A percentile compares a stretch with the other conserved stretches of the same genome.
Evolutionary conservation across 2,888 invertebrate species (phyloP).

Genomic region (Laspeyria flexula): DNA sequence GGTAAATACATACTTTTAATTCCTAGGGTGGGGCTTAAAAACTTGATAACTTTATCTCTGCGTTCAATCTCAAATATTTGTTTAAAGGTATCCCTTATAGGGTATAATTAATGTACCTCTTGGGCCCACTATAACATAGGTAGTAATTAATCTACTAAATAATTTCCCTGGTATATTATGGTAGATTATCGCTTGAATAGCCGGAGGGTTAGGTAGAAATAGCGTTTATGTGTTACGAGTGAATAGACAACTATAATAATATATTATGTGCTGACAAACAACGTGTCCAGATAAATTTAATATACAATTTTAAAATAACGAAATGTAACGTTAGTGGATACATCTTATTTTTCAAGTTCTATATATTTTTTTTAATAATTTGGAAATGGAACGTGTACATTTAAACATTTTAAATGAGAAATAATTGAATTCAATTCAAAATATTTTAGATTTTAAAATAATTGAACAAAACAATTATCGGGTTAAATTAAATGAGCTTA

Average conservation of each 20-base stretch:
- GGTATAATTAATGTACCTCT: conserved; percentile 26
- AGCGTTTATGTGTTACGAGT: background rate
- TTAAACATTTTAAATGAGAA: no score
- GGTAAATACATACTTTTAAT: background rate
- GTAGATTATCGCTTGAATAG: background rate
- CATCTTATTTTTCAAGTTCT: no score
- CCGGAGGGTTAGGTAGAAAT: background rate
- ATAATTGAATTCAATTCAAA: no score
- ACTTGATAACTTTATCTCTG: conserved; percentile 31
- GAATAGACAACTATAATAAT: background rate
- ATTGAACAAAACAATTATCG: no score
- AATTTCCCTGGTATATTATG: conserved; percentile 5
- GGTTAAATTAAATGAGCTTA: no score
- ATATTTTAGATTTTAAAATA: no score
- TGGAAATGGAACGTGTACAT: no score
- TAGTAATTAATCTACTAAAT: conserved; percentile 8
- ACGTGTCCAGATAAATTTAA: no score
- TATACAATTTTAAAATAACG: no score
- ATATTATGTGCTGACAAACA: background rate
- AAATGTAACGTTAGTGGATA: no score
- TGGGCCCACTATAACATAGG: conserved; percentile 9
- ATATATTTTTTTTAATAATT: no score
- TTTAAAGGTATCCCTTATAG: conserved; percentile 24
- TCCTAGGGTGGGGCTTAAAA: no score
- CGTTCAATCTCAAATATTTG: conserved; percentile 30